Percentiles rank a stretch among this genome's conserved stretches.
Evolutionary conservation across 2,113 vertebrate genomes (phyloP).

Genomic region (Panthera tigris): DNA sequence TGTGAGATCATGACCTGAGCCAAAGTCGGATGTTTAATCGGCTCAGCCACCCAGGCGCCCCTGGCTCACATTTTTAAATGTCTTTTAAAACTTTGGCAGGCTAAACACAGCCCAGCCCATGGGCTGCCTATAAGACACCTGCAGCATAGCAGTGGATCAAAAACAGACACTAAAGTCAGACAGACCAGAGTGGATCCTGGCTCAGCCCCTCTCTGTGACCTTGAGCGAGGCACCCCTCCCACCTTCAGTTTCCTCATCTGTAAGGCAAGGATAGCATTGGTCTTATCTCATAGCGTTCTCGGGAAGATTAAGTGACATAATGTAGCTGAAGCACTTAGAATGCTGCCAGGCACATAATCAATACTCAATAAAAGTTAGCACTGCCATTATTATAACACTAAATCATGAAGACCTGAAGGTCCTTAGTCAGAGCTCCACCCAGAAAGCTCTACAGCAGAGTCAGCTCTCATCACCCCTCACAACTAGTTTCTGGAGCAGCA

Average conservation of each 20-base stretch:
- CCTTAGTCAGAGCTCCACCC: neutral
- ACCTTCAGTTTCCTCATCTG: neutral
- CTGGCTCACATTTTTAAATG: neutral
- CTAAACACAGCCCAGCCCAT: neutral
- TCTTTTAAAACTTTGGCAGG: neutral
- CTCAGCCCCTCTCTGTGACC: neutral
- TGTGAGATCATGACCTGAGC: too few species aligned
- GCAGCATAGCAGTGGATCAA: rapidly evolving
- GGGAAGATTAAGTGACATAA: neutral
- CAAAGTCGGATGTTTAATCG: too few species aligned
- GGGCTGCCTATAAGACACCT: neutral
- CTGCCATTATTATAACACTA: neutral
- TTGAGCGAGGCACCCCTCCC: neutral
- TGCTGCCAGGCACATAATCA: neutral
- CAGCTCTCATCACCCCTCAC: rapidly evolving
- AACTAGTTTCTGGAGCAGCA: neutral
- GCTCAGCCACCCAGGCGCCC: too few species aligned
- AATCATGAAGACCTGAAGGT: neutral
- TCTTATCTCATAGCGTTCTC: neutral
- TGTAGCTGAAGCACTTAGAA: neutral
- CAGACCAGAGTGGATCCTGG: neutral
- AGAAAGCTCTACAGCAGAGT: neutral
- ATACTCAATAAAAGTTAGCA: neutral
- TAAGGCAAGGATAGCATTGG: neutral
- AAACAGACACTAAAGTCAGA: neutral